Evolutionary conservation across 2,888 invertebrate genomes (phyloP).

Genomic region (Eurytoma californica): DNA sequence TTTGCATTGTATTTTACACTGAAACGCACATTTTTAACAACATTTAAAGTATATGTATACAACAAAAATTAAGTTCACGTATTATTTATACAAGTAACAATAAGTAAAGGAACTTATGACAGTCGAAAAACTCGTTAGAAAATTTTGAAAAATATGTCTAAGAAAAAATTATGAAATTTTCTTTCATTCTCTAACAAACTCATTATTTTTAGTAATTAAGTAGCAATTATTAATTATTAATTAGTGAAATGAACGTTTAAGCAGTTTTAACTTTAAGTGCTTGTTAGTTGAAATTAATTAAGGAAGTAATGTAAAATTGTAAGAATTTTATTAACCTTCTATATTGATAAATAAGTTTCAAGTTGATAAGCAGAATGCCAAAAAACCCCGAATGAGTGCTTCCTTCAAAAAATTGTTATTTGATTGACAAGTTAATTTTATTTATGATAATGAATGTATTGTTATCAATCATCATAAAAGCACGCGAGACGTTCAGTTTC

Average conservation of each 20-base stretch:
- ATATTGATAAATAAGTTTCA: constrained; percentile 40
- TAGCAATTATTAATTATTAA: too few relatives aligned
- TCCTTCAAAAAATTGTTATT: constrained; percentile 44
- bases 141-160: constrained; percentile 17
- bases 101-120: constrained; percentile 34
- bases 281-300: constrained; percentile 41
- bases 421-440: constrained; percentile 37
- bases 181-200: background rate
- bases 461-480: constrained; percentile 14
- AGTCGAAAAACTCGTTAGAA: constrained; percentile 39
- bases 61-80: constrained; percentile 15
- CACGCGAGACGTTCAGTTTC: constrained; percentile 18
- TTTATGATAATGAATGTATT: constrained; percentile 3
- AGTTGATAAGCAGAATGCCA: constrained; percentile 48
- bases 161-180: constrained; percentile 5
- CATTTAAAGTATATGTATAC: constrained; percentile 30
- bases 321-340: constrained; percentile 39
- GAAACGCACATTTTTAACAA: constrained; percentile 54
- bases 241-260: constrained; percentile 1
- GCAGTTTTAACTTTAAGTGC: constrained; percentile 32
- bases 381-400: constrained; percentile 55
- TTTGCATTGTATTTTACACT: constrained; percentile 51
- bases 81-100: constrained; percentile 22
- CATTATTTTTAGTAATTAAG: too few relatives aligned
- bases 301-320: constrained; percentile 25